These are phyloP conservation scores for Spodoptera litura DNA, from an alignment of 1,140 invertebrate genomes.

Conservation along the genomic window DNA sequence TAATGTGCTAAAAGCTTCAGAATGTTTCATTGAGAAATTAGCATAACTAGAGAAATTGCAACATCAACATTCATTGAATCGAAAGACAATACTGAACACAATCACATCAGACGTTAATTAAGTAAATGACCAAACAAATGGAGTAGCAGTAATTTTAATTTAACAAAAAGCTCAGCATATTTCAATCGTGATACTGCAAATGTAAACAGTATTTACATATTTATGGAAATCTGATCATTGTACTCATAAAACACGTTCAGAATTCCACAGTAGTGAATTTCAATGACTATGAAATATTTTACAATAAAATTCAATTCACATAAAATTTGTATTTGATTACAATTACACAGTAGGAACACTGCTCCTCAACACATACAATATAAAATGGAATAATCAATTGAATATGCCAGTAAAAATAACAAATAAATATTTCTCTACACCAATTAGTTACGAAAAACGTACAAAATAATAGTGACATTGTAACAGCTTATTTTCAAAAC, in stretches of 20 bases:
- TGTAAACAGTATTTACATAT: conserved; percentile 54
- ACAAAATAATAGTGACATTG: too few species aligned
- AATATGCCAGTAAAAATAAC: too few species aligned
- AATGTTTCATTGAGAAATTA: neutral
- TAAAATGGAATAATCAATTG: too few species aligned
- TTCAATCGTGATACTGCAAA: conserved; percentile 52
- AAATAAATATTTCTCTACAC: too few species aligned
- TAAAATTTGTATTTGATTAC: neutral
- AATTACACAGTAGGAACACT: too few species aligned
- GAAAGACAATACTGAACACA: neutral
- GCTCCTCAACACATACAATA: too few species aligned
- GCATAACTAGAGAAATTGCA: neutral
- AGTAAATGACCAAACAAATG: conserved; percentile 30
- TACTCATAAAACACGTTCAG: conserved; percentile 37
- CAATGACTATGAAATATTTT: conserved; percentile 5
- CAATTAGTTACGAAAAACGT: too few species aligned
- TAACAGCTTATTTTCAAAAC: too few species aligned
- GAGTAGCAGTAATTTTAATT: conserved; percentile 40
- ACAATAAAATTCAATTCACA: neutral
- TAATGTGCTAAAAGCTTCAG: neutral
- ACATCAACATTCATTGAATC: neutral
- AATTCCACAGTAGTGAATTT: neutral
- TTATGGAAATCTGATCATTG: conserved; percentile 46
- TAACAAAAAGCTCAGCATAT: conserved; percentile 49
- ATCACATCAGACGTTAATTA: conserved; percentile 26